A percentile compares a stretch with the other conserved stretches of the same genome.
Evolutionary conservation across 2,888 invertebrate species (phyloP).

Genomic region (Danaus chrysippus): DNA sequence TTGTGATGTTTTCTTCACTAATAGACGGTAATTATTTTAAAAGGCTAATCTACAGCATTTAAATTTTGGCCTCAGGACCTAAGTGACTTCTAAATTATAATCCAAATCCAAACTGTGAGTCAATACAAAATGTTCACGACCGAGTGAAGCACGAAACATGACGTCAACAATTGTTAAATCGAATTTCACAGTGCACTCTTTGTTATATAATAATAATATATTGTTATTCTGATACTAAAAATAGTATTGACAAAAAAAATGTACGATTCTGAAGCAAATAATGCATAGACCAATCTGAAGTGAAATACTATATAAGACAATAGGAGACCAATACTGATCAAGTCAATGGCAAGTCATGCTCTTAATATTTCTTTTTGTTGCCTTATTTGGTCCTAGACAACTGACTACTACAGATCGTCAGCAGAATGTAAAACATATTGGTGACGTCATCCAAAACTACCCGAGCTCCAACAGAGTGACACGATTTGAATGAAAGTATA

Average conservation of each 20-base stretch:
- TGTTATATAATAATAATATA: conserved; percentile 3
- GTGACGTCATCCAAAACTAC: conserved; percentile 41
- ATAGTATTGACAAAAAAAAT: not conserved
- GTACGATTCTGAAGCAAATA: not conserved
- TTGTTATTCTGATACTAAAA: not conserved
- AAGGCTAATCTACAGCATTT: too few relatives aligned
- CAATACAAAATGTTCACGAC: conserved; percentile 1
- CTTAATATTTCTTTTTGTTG: not conserved
- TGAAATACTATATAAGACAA: not conserved
- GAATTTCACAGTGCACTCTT: conserved; percentile 18
- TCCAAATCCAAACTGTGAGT: not conserved
- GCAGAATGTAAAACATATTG: not conserved
- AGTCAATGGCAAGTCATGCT: not conserved
- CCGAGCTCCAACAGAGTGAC: conserved; percentile 48
- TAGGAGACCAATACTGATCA: not conserved
- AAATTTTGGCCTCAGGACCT: not conserved
- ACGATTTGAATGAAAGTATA: conserved; percentile 52
- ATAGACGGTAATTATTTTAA: too few relatives aligned
- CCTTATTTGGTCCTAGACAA: conserved; percentile 9
- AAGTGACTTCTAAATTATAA: not conserved
- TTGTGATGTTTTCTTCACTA: too few relatives aligned
- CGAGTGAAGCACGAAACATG: conserved; percentile 19
- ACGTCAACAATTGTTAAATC: conserved; percentile 14
- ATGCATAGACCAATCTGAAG: too few relatives aligned
- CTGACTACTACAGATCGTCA: conserved; percentile 10